Evolutionary conservation across 2,797 vertebrate species (phyloP).

Genomic region (Podarcis lilfordi): DNA sequence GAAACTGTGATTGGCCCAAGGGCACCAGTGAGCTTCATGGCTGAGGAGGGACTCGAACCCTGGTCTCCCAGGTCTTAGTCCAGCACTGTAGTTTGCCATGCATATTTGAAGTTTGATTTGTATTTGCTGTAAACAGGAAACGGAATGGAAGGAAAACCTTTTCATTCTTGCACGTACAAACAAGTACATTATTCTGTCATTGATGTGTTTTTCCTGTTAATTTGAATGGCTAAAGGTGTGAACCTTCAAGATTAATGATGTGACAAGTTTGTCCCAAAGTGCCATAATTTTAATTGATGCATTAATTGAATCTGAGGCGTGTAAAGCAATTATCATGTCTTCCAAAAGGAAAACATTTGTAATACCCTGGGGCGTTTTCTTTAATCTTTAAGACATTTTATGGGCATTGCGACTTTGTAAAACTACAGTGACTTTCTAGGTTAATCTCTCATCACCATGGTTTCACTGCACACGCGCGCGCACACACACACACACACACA

Average conservation of each 20-base stretch:
- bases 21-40: too few species aligned
- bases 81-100: slow-evolving; percentile 2
- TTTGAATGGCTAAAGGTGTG: slow-evolving; percentile 39
- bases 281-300: slow-evolving; percentile 15
- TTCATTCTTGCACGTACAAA: neutral
- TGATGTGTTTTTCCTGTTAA: slow-evolving; percentile 19
- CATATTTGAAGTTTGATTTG: slow-evolving; percentile 51
- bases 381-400: slow-evolving; percentile 33
- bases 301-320: slow-evolving; percentile 15
- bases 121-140: neutral
- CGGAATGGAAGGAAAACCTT: neutral
- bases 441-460: slow-evolving; percentile 2
- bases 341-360: slow-evolving; percentile 38
- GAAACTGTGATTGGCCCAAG: too few species aligned
- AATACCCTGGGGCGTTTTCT: slow-evolving; percentile 5
- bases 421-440: slow-evolving; percentile 4
- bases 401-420: slow-evolving; percentile 22
- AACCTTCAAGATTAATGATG: slow-evolving; percentile 41
- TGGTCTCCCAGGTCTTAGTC: too few species aligned
- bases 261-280: slow-evolving; percentile 40
- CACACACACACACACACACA: too few species aligned
- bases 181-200: neutral
- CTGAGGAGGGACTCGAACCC: too few species aligned
- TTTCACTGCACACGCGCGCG: neutral
- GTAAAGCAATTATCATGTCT: slow-evolving; percentile 35